phyloP scores from a whole-genome alignment of 2,797 vertebrate genomes.

The Sebastes minor region DNA sequence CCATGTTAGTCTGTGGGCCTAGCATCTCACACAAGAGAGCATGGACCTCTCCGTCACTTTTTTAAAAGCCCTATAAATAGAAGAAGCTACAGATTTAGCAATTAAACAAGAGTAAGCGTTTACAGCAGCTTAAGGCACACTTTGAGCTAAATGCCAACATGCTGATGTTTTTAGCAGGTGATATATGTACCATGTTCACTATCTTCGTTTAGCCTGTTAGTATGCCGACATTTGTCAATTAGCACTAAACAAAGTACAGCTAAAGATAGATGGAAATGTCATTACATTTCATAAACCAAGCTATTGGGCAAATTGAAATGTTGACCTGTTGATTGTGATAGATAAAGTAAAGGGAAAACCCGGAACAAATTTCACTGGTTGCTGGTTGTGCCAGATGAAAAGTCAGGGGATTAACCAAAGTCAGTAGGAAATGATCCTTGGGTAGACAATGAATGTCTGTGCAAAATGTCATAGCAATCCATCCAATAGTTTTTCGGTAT shows the following conservation, averaged over 20 bases:
- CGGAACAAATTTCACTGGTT: background rate
- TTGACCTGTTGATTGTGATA: background rate
- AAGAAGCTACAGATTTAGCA: background rate
- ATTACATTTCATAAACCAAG: background rate
- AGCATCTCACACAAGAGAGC: background rate
- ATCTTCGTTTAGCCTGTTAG: background rate
- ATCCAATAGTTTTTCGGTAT: background rate
- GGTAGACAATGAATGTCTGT: background rate
- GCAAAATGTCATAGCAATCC: background rate
- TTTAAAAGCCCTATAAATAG: background rate
- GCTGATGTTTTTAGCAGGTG: background rate
- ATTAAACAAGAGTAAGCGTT: background rate
- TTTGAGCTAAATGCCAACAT: background rate
- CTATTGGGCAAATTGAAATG: background rate
- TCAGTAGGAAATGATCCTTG: background rate
- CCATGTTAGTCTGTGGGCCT: background rate
- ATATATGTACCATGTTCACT: background rate
- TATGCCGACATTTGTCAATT: background rate
- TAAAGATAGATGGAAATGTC: background rate
- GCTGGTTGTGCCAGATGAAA: background rate
- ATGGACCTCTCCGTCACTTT: background rate
- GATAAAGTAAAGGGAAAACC: background rate
- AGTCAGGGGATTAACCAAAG: background rate
- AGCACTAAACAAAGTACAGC: background rate
- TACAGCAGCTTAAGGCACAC: background rate